These are phyloP conservation scores for Campoplex nolae DNA, from an alignment of 2,888 invertebrate genomes.

Conservation along the genomic window DNA sequence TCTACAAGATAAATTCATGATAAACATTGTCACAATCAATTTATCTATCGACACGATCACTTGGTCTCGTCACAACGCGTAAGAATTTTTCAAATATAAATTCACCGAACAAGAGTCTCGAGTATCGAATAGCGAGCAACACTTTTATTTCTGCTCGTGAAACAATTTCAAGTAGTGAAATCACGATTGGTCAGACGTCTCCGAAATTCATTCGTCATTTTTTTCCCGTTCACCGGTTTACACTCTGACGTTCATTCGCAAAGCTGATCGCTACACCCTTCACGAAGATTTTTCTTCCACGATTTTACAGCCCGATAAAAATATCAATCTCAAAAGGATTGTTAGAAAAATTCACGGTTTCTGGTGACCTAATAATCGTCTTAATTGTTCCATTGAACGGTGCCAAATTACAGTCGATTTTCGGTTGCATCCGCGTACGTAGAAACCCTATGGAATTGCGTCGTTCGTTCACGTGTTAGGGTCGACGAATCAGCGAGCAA, in stretches of 20 bases:
- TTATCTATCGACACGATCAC: not conserved
- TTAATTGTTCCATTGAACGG: not conserved
- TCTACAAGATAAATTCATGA: not conserved
- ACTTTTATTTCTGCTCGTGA: not conserved
- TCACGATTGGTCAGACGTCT: conserved; percentile 37
- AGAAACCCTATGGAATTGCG: not conserved
- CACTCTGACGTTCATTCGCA: not conserved
- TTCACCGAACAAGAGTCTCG: not conserved
- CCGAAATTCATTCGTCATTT: not conserved
- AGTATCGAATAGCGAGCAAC: not conserved
- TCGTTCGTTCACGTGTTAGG: not conserved
- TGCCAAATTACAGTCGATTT: not conserved
- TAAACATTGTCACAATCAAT: conserved; percentile 5
- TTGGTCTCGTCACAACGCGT: not conserved
- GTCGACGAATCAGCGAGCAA: not conserved
- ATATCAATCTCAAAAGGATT: not conserved
- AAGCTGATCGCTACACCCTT: not conserved
- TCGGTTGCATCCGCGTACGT: not conserved
- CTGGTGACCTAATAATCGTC: not conserved
- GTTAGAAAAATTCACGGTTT: not conserved
- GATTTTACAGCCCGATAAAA: no score
- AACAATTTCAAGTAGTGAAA: conserved; percentile 55
- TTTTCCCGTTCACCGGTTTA: no score
- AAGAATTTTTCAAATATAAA: not conserved
- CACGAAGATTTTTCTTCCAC: not conserved